phyloP scores from a whole-genome alignment of 2,888 invertebrate genomes.

The Rhingia campestris region DNA sequence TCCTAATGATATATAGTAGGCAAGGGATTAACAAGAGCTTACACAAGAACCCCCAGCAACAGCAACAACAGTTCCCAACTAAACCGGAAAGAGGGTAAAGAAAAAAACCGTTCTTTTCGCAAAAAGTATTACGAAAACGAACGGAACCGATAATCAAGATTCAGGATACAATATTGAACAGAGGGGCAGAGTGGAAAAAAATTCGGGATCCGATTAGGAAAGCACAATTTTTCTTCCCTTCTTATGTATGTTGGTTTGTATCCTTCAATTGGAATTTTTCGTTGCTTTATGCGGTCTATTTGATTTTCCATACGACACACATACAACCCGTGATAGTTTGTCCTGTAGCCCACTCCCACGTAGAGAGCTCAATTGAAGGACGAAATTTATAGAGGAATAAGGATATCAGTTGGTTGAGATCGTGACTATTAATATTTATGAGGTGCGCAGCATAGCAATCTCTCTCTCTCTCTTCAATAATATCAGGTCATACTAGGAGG shows the following conservation, averaged over 20 bases:
- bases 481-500: constrained; percentile 40
- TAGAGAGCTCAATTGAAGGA: constrained; percentile 42
- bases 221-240: constrained; percentile 34
- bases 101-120: constrained; percentile 47
- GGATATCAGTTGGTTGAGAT: constrained; percentile 64
- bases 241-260: constrained; percentile 19
- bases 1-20: constrained; percentile 72
- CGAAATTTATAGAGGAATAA: constrained; percentile 65
- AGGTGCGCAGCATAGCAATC: constrained; percentile 66
- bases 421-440: constrained; percentile 74
- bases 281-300: constrained; percentile 34
- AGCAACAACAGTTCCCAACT: constrained; percentile 42
- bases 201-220: constrained; percentile 67
- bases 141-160: constrained; percentile 69
- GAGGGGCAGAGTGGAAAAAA: constrained; percentile 10
- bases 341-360: background rate
- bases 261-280: constrained; percentile 31
- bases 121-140: constrained; percentile 44
- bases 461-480: constrained; percentile 47
- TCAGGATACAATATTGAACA: constrained; percentile 49
- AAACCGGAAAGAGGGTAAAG: constrained; percentile 31
- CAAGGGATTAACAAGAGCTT: constrained; percentile 72
- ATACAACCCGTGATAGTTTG: constrained; percentile 17
- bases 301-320: constrained; percentile 46
- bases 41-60: constrained; percentile 46